Evolutionary conservation across 2,888 invertebrate species (phyloP).

Genomic region (Dysmachus trigonus): DNA sequence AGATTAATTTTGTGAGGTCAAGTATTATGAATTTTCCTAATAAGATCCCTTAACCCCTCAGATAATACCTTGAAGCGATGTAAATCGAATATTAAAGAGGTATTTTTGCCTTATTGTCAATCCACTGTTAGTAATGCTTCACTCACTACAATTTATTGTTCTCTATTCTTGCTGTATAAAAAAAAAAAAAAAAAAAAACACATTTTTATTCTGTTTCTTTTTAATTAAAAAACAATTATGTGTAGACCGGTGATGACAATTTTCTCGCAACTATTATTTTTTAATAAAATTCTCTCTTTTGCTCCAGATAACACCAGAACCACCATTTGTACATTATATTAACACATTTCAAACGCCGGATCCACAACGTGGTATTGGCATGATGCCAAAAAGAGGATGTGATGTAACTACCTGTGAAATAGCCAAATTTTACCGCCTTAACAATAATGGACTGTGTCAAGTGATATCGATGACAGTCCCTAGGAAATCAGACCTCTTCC

Average conservation of each 20-base stretch:
- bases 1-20: constrained; percentile 39
- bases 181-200: too few species aligned
- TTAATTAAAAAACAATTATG: background rate
- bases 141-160: background rate
- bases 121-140: constrained; percentile 8
- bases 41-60: constrained; percentile 31
- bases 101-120: constrained; percentile 29
- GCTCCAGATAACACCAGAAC: constrained; percentile 83
- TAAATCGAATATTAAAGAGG: constrained; percentile 11
- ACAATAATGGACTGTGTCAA: constrained; percentile 93
- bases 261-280: background rate
- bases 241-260: background rate
- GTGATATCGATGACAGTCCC: constrained; percentile 96
- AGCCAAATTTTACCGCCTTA: constrained; percentile 92
- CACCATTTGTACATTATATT: constrained; percentile 95
- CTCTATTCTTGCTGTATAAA: constrained; percentile 7
- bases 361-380: constrained; percentile 95
- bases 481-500: constrained; percentile 95
- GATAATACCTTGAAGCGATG: constrained; percentile 11
- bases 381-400: constrained; percentile 98
- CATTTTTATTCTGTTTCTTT: background rate
- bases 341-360: constrained; percentile 98
- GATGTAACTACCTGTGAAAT: constrained; percentile 96
- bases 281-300: background rate
- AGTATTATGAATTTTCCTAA: background rate